phyloP scores from a whole-genome alignment of 2,797 vertebrate species.

The Calcarius lapponicus region DNA sequence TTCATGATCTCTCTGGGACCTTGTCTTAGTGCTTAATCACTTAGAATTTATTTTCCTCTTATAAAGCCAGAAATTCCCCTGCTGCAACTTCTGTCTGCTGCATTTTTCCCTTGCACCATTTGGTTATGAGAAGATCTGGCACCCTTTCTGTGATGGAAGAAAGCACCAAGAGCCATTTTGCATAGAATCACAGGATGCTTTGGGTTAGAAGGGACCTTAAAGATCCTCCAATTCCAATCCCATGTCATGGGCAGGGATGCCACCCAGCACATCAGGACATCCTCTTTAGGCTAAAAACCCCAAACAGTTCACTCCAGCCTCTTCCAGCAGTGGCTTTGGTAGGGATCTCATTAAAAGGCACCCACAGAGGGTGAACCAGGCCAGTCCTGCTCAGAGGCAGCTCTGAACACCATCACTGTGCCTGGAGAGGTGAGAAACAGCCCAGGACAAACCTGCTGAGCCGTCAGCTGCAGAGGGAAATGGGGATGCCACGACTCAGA shows the following conservation, averaged over 20 bases:
- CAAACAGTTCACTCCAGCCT: neutral
- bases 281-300: neutral
- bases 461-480: neutral
- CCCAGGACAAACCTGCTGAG: neutral
- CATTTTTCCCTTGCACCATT: neutral
- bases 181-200: neutral
- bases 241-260: neutral
- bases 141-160: neutral
- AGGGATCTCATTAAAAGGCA: neutral
- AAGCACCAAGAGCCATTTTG: accelerated
- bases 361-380: neutral
- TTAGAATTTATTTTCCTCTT: neutral
- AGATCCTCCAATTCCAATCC: neutral
- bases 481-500: neutral
- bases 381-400: neutral
- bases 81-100: neutral
- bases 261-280: neutral
- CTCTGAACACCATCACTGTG: accelerated
- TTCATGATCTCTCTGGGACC: neutral
- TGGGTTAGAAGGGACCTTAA: neutral
- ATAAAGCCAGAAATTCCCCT: neutral
- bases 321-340: neutral
- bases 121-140: neutral
- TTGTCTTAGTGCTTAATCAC: neutral
- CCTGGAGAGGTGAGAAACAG: neutral